Percentiles rank a stretch among this genome's conserved stretches.
These are phyloP conservation scores for Aphodius granarius DNA, from an alignment of 2,888 invertebrate species.

Conservation along the genomic window DNA sequence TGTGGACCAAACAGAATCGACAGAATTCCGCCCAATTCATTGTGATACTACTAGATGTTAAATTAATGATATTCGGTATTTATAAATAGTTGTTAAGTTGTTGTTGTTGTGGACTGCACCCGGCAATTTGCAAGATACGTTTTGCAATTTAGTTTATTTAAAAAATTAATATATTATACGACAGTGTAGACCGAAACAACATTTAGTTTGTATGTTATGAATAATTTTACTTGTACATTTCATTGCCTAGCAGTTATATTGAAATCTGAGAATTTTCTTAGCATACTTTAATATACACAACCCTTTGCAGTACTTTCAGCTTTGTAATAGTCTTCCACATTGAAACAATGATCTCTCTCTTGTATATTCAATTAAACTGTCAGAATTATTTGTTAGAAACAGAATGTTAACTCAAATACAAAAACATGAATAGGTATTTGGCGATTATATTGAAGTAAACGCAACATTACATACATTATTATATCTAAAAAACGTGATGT, in stretches of 20 bases:
- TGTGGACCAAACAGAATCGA: not conserved
- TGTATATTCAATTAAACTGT: no score
- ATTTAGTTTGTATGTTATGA: not conserved
- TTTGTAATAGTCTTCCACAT: no score
- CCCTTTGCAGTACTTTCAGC: no score
- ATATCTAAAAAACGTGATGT: not conserved
- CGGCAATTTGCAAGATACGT: not conserved
- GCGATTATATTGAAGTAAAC: no score
- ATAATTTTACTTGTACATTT: not conserved
- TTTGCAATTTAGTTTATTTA: not conserved
- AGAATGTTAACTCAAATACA: no score
- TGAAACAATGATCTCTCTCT: no score
- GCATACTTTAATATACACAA: not conserved
- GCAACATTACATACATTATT: no score
- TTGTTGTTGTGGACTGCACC: not conserved
- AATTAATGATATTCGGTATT: constrained; percentile 12
- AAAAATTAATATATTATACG: not conserved
- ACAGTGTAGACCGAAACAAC: not conserved
- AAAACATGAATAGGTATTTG: no score
- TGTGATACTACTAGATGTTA: constrained; percentile 27
- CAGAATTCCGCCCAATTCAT: constrained; percentile 17
- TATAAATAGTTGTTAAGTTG: not conserved
- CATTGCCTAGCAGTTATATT: not conserved
- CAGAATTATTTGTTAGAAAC: no score
- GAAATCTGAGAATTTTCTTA: not conserved